Base-by-base conservation (phyloP, 2,888 invertebrate species). In the Coenonympha glycerion region DNA sequence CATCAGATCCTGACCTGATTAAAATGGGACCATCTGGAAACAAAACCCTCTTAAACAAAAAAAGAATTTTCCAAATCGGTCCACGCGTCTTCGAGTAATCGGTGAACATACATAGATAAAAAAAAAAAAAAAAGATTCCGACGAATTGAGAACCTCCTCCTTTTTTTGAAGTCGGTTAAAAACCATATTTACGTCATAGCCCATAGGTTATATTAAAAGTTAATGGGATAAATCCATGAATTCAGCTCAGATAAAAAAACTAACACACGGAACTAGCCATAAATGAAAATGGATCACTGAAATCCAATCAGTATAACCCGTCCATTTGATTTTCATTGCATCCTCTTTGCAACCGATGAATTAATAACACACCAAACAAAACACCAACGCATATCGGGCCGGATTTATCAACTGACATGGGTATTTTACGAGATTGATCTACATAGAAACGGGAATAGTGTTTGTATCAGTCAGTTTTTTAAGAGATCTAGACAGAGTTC, bases 351-450 rank as follows among this genome's bases (percentile, higher is more conserved):
- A 74, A 66, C 65, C 63, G 66, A 69, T 73, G 71, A 75, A 73
- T 79, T 79, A 76, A 78, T 77, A 78, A 76, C 68, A 64, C n/a
- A 59, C 63, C 69, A 71, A 76, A 73, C 71, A 78, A 75, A 75
- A 71, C 70, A 65, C 58, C 57, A 68, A 65, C 63, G 37, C 26
- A 64, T 69, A 70, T 69, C 67, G 74, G 73, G 69, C 71, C 61
- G 65, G 64, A 56, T 68, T 62, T 62, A 70, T 72, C 74, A 73
- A 73, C 71, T 71, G 63, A 66, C 65, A 64, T 80, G 79, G 79
- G 80, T 83, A 72, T 81, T 82, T 68, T 80, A 74, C 39, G 15
- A 21, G 24, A 24, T 22, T 39, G 39, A 24, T 15, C 24, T 39
- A 39, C 15, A 39, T 39, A 15, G 39, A 13, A 5, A 5, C 24